phyloP scores from a whole-genome alignment of 2,797 vertebrate species.

The Eulemur coronatus region DNA sequence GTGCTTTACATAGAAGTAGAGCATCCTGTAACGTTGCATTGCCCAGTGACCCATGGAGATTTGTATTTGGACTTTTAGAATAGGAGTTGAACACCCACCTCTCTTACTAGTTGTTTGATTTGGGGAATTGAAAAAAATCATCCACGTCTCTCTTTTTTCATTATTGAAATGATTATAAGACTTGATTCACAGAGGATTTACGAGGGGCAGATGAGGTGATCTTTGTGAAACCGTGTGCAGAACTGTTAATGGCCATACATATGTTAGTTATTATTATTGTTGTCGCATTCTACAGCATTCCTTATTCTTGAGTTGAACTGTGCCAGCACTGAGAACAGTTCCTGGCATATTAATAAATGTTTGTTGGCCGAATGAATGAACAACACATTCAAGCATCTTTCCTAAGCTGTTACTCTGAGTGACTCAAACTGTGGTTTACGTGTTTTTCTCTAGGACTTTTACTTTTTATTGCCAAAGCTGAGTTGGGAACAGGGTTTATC shows the following conservation, averaged over 20 bases:
- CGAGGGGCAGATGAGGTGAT: neutral
- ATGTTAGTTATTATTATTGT: constrained; percentile 27
- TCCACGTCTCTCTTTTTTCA: neutral
- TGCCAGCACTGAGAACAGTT: constrained; percentile 35
- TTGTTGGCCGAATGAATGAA: constrained; percentile 23
- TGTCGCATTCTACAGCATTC: neutral
- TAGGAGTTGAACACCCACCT: neutral
- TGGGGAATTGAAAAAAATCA: neutral
- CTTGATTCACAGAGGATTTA: neutral
- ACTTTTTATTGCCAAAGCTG: constrained; percentile 35
- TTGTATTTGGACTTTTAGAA: neutral
- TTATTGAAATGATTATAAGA: constrained; percentile 41
- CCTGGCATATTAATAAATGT: constrained; percentile 33
- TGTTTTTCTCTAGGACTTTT: neutral
- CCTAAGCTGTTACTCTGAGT: constrained; percentile 34
- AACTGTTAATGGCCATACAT: neutral
- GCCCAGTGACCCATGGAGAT: neutral
- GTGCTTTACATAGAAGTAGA: neutral
- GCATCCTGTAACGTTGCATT: neutral
- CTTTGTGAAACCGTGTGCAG: constrained; percentile 15
- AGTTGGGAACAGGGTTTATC: constrained; percentile 23
- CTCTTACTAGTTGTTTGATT: neutral
- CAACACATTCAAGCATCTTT: constrained; percentile 40
- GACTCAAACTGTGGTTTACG: neutral
- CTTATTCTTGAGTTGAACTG: constrained; percentile 3